Evolutionary conservation across 2,113 vertebrate genomes (phyloP), one percentile per base, ranked within the genome.

Genomic region (Tamias sibiricus): DNA sequence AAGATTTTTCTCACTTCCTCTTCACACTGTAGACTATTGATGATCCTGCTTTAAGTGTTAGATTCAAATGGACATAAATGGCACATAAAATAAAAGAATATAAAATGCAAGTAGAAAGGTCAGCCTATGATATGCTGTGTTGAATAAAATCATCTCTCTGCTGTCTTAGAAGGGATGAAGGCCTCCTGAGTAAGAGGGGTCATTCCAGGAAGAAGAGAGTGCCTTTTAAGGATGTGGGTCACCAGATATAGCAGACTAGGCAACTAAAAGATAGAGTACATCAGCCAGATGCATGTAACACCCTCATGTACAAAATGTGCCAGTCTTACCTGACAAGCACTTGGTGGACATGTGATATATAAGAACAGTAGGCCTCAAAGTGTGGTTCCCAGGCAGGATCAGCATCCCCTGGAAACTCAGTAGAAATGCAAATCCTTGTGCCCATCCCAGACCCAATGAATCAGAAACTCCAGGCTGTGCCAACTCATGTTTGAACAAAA

Each of bases 1-100:
- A 79, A 35, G 11, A 20, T 69, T 82, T 93, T 87, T 82, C 81
- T 83, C 84, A 54, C 54, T 47, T 47, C 22, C 12, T 59, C 52
- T 92, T 95, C 30, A 84, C 9, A 62, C 66, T 42, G 85, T 37
- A 89, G 68, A 42, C 92, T 94, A 52, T 72, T 90, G 91, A 54
- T 68, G 94, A 62, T 16, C 19, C 7, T 44, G n/a, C 72, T 88
- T 69, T 77, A 90, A 47, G 26, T 59, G 26, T 66, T 32, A 75
- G 44, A 62, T 40, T 74, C n/a, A 84, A 74, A 37, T 83, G 49
- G 62, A 59, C 76, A 81, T 66, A 87, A 62, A 40, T 26, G 44
- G 7, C 68, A 13, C 40, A 88, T 66, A 71, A 69, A 77, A 20
- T 79, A 54, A 54, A 28, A 95, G 64, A 83, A 71, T 35, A 68